Conservation (phyloP, 2,888 invertebrate genomes). For the Prostheceraeus crozeri region DNA sequence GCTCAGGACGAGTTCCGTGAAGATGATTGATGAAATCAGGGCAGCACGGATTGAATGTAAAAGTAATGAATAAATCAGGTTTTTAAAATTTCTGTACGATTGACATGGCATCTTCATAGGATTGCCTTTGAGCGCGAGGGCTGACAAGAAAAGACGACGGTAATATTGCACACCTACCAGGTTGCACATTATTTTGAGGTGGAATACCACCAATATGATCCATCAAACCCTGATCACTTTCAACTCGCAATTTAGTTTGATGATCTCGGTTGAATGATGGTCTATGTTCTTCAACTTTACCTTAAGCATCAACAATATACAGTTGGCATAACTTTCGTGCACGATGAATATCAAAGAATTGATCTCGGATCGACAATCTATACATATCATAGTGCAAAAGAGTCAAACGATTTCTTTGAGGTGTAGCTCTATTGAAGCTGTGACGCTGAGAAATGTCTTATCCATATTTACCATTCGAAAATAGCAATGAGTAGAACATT, state of each 20-base stretch:
- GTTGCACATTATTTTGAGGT: slow-evolving; percentile 39
- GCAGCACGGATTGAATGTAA: slow-evolving; percentile 42
- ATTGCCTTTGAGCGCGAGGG: slow-evolving; percentile 52
- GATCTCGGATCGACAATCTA: too few relatives aligned
- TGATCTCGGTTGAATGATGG: slow-evolving; percentile 35
- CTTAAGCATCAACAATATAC: slow-evolving; percentile 40
- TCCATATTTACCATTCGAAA: too few relatives aligned
- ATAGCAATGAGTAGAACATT: too few relatives aligned
- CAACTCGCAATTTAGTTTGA: slow-evolving; percentile 39
- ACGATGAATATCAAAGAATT: too few relatives aligned
- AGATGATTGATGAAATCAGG: slow-evolving; percentile 38
- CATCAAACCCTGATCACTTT: slow-evolving; percentile 44
- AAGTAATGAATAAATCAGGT: slow-evolving; percentile 54
- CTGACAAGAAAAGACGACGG: slow-evolving; percentile 49
- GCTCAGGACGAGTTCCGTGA: slow-evolving; percentile 16
- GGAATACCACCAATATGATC: slow-evolving; percentile 41
- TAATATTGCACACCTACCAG: slow-evolving; percentile 37
- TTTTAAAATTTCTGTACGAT: slow-evolving; percentile 55
- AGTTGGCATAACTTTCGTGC: slow-evolving; percentile 37
- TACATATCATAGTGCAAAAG: too few relatives aligned
- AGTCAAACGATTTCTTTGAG: too few relatives aligned
- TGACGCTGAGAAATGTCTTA: too few relatives aligned
- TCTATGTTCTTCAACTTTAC: slow-evolving; percentile 41
- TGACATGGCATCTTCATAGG: slow-evolving; percentile 57
- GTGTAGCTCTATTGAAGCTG: too few relatives aligned